These are phyloP conservation scores for Bombus waltoni DNA, from an alignment of 1,140 invertebrate species.

Conservation along the genomic window DNA sequence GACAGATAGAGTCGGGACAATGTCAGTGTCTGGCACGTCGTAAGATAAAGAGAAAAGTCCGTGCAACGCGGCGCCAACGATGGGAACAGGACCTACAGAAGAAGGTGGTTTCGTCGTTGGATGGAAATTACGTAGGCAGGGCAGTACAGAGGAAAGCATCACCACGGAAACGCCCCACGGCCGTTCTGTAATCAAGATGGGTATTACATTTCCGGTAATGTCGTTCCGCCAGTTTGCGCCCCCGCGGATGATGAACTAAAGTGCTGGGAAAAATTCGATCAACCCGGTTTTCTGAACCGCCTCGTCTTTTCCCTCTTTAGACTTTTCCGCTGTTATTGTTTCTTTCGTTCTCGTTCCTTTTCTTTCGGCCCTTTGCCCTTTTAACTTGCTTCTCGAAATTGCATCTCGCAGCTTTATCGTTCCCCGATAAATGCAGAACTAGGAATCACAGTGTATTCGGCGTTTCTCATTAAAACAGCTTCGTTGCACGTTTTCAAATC, in stretches of 20 bases:
- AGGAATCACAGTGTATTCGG: too few relatives aligned
- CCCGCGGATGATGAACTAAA: constrained; percentile 45
- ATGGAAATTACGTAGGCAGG: constrained; percentile 53
- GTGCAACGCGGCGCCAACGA: not conserved
- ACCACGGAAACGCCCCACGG: constrained; percentile 50
- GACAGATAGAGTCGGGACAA: not conserved
- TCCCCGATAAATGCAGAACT: too few relatives aligned
- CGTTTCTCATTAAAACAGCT: not conserved
- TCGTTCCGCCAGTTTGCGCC: constrained; percentile 42
- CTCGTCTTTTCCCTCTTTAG: not conserved
- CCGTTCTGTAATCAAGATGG: constrained; percentile 53
- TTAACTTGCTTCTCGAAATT: too few relatives aligned
- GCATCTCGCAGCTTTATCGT: too few relatives aligned
- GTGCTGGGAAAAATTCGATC: constrained; percentile 51
- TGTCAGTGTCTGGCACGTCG: constrained; percentile 29
- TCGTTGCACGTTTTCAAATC: not conserved
- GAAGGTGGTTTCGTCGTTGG: constrained; percentile 33
- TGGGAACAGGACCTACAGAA: constrained; percentile 15
- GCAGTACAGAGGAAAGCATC: constrained; percentile 38
- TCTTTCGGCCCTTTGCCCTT: not conserved
- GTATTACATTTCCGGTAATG: constrained; percentile 54
- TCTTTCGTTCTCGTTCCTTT: not conserved
- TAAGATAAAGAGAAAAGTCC: constrained; percentile 49
- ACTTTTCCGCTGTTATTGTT: not conserved
- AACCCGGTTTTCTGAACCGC: constrained; percentile 37